Percentiles rank a stretch among this genome's conserved stretches.
Conservation (phyloP, 2,888 invertebrate species). For the Stenichneumon culpator region DNA sequence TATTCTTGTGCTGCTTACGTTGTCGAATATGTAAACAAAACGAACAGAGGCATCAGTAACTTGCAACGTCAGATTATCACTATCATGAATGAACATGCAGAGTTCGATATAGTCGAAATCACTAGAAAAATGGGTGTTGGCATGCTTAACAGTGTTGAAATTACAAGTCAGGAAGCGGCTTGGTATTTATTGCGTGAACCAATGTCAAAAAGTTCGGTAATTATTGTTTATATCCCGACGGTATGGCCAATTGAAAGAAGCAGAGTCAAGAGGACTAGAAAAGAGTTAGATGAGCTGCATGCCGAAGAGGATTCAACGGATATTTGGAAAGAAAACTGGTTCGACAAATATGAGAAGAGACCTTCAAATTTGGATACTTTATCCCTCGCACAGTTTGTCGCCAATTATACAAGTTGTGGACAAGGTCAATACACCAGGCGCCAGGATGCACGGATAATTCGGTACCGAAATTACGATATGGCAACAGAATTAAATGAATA, state of each 20-base stretch:
- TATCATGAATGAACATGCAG: slow-evolving; percentile 75
- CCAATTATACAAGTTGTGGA: neutral
- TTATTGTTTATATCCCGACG: too few relatives aligned
- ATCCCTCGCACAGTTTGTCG: slow-evolving; percentile 75
- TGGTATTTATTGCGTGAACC: slow-evolving; percentile 83
- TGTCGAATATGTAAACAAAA: slow-evolving; percentile 68
- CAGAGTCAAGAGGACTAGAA: slow-evolving; percentile 76
- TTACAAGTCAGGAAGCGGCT: slow-evolving; percentile 83
- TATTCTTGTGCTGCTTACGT: slow-evolving; percentile 69
- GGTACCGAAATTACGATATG: slow-evolving; percentile 81
- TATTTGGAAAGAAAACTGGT: slow-evolving; percentile 83
- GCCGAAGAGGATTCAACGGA: slow-evolving; percentile 58
- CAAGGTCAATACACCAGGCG: too few relatives aligned
- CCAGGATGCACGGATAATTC: slow-evolving; percentile 71
- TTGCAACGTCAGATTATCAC: slow-evolving; percentile 61
- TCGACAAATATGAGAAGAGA: slow-evolving; percentile 82
- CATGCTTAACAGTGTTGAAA: slow-evolving; percentile 78
- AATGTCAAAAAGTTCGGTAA: slow-evolving; percentile 77
- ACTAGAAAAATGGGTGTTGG: slow-evolving; percentile 74
- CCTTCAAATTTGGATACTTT: slow-evolving; percentile 74
- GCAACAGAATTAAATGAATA: slow-evolving; percentile 77
- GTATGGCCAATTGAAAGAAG: slow-evolving; percentile 80
- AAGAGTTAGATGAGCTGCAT: slow-evolving; percentile 75
- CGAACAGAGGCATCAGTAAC: slow-evolving; percentile 67
- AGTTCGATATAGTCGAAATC: slow-evolving; percentile 75